A percentile compares a stretch with the other conserved stretches of the same genome.
phyloP scores from a whole-genome alignment of 2,113 vertebrate species.

The Lasiurus cinereus region DNA sequence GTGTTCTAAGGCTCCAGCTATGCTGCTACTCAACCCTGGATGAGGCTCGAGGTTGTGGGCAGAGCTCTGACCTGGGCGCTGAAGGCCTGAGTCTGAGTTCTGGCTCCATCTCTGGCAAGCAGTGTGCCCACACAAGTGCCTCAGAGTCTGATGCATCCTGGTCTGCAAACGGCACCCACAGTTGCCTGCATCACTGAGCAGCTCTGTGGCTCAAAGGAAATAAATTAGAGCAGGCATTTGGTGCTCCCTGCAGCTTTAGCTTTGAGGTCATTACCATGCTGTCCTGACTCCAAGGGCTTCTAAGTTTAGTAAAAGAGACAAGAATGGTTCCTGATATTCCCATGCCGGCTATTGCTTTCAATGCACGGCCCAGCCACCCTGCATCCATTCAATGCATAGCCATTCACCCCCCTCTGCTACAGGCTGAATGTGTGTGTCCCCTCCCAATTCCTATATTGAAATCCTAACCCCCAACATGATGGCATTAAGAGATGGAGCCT shows the following conservation, averaged over 20 bases:
- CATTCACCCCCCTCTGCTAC: neutral
- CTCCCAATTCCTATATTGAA: neutral
- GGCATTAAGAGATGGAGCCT: neutral
- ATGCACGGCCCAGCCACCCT: fast-evolving
- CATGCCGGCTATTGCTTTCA: neutral
- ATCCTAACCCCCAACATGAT: neutral
- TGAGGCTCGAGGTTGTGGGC: neutral
- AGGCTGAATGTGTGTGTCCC: neutral
- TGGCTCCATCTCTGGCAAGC: neutral
- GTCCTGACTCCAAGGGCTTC: neutral
- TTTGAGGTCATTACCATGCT: neutral
- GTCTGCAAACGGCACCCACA: neutral
- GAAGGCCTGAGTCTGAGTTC: neutral
- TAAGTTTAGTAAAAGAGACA: neutral
- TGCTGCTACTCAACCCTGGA: neutral
- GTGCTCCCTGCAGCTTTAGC: neutral
- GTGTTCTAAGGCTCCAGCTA: neutral
- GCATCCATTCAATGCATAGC: neutral
- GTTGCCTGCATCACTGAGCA: neutral
- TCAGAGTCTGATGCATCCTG: neutral
- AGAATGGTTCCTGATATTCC: neutral
- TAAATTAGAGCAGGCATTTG: neutral
- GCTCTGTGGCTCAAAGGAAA: neutral
- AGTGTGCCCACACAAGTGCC: neutral
- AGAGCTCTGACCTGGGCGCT: neutral